Conservation (phyloP, 1,140 invertebrate genomes). For the Macrotrachela quadricornifera region DNA sequence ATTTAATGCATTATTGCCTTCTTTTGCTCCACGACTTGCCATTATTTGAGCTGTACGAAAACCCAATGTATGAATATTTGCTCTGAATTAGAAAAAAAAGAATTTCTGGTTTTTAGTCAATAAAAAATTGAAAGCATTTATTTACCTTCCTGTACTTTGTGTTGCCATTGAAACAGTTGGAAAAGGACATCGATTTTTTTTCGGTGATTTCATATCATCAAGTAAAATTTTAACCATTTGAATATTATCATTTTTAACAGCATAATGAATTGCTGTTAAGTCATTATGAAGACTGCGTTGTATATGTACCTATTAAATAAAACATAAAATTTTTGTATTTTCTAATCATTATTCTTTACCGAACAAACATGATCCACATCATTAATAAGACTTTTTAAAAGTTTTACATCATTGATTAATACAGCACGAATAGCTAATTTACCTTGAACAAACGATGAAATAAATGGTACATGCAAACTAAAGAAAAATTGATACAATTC, state of each 20-base stretch:
- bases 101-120: too few species aligned
- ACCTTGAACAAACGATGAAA: slow-evolving; percentile 27
- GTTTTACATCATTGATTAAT: slow-evolving; percentile 18
- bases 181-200: slow-evolving; percentile 17
- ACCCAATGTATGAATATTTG: slow-evolving; percentile 24
- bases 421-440: slow-evolving; percentile 31
- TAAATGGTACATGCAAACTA: slow-evolving; percentile 20
- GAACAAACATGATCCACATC: slow-evolving; percentile 22
- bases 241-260: slow-evolving; percentile 21
- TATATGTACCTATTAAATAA: background rate
- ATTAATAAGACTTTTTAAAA: slow-evolving; percentile 21
- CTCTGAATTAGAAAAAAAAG: too few species aligned
- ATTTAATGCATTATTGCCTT: slow-evolving; percentile 33
- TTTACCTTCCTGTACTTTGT: background rate
- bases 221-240: slow-evolving; percentile 20
- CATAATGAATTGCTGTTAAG: slow-evolving; percentile 21
- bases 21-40: slow-evolving; percentile 26
- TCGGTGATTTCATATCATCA: slow-evolving; percentile 16
- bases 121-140: too few species aligned
- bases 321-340: too few species aligned
- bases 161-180: slow-evolving; percentile 1
- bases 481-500: too few species aligned
- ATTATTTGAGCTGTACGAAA: slow-evolving; percentile 20
- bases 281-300: slow-evolving; percentile 9
- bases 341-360: slow-evolving; percentile 9